phyloP scores from a whole-genome alignment of 2,888 invertebrate species.

The Diloba caeruleocephala region DNA sequence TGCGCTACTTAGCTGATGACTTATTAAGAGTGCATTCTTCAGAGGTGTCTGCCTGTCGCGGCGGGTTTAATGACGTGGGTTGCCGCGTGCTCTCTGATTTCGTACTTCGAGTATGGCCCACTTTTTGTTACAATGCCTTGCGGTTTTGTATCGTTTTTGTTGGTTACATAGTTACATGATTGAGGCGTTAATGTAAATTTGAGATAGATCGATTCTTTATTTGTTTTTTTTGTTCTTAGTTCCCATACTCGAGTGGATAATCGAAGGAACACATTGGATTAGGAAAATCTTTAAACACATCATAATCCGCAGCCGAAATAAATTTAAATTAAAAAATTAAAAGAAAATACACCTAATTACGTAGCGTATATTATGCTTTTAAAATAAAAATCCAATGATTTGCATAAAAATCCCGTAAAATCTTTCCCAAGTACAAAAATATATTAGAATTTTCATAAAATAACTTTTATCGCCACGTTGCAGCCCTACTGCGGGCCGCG shows the following conservation, averaged over 20 bases:
- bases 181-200: not conserved
- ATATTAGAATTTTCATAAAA: not conserved
- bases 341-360: no score
- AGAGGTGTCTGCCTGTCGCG: constrained; percentile 87
- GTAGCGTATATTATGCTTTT: no score
- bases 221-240: no score
- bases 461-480: constrained; percentile 1
- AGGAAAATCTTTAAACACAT: no score
- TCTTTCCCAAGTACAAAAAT: not conserved
- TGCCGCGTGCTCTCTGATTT: constrained; percentile 65
- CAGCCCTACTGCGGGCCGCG: constrained; percentile 33
- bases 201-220: not conserved
- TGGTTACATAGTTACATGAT: constrained; percentile 9
- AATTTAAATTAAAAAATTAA: no score
- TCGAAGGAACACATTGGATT: no score
- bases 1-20: constrained; percentile 88
- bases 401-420: not conserved
- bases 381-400: no score
- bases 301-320: no score
- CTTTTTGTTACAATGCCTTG: constrained; percentile 69
- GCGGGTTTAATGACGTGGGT: constrained; percentile 86
- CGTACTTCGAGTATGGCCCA: constrained; percentile 78
- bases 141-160: constrained; percentile 47
- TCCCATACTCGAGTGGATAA: no score
- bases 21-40: constrained; percentile 89